Conservation (phyloP, 2,888 invertebrate species). For the Aphidoletes aphidimyza region DNA sequence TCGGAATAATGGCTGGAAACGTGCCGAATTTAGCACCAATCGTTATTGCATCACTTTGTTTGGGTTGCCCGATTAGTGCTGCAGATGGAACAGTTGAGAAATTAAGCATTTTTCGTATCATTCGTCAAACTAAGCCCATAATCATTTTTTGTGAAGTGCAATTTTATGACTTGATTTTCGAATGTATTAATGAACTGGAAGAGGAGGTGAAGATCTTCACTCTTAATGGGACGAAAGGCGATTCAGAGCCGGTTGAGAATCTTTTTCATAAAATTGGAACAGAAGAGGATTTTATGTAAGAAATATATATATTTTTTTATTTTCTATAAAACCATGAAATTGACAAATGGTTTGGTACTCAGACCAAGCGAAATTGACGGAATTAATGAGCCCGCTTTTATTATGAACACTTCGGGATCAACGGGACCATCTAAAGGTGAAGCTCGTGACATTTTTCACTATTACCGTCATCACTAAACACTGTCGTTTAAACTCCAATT, state of each 20-base stretch:
- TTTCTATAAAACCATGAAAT: neutral
- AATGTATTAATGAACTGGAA: conserved; percentile 59
- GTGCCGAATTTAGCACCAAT: conserved; percentile 62
- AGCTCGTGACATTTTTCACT: neutral
- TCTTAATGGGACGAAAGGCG: conserved; percentile 61
- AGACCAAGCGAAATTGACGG: neutral
- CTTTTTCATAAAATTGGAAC: conserved; percentile 59
- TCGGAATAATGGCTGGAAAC: conserved; percentile 63
- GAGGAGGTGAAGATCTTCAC: conserved; percentile 60
- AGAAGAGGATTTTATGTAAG: conserved; percentile 58
- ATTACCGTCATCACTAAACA: neutral
- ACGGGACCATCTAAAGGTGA: conserved; percentile 56
- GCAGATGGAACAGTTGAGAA: too few species aligned
- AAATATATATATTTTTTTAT: neutral
- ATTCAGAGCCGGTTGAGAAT: conserved; percentile 59
- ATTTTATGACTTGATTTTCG: conserved; percentile 60
- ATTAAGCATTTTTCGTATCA: neutral
- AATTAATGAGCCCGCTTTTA: neutral
- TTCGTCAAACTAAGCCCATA: conserved; percentile 61
- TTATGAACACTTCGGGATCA: conserved; percentile 59
- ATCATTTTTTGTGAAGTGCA: conserved; percentile 64
- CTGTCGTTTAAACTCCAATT: neutral
- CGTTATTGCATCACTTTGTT: conserved; percentile 59
- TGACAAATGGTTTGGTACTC: neutral
- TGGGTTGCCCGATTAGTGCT: conserved; percentile 63